Evolutionary conservation across 2,888 invertebrate genomes (phyloP), one percentile per base, ranked within the genome.

Genomic region (Sesia bembeciformis): DNA sequence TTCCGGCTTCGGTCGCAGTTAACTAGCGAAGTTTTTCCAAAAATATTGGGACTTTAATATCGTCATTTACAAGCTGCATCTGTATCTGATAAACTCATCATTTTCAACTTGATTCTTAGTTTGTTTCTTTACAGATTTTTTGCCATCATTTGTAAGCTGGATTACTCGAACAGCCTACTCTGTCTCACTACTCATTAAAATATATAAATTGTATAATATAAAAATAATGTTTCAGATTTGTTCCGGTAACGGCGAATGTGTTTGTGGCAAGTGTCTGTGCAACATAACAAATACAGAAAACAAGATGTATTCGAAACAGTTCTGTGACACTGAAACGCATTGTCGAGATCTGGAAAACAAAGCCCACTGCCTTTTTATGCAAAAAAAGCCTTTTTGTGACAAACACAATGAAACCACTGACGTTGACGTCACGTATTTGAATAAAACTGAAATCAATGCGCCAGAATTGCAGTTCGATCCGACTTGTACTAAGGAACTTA

Each of bases 311-410:
- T 86, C 85, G 0, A 93, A 93, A 5, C 75, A 75, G 49, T 94
- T 90, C 60, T 96, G 96, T 73, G 94, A 95, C 60, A 90, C 91
- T 0, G 91, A 91, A 3, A 82, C 90, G 60, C 90, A 92, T 61
- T 96, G 96, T 74, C 90, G 92, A 53, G 92, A 93, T 59, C 90
- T 94, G 56, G 91, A 92, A 64, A 89, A 91, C 40, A 95, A 95
- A 68, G 95, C 94, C 0, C 91, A 93, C 68, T 96, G 96, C 52
- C 72, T 73, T 49, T 67, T 68, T 54, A 54, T 62, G 4, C 58
- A 68, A 5, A 62, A 63, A 4, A 70, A 73, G 62, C 57, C 60
- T 0, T 52, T 57, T 5, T 87, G 86, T 50, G 76, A 80, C 5
- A 56, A 63, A 54, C 66, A 62, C 52, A 70, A 72, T 3, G 57